These are phyloP conservation scores for Aulostomus chinensis DNA, from an alignment of 2,797 vertebrate genomes.

Conservation along the genomic window DNA sequence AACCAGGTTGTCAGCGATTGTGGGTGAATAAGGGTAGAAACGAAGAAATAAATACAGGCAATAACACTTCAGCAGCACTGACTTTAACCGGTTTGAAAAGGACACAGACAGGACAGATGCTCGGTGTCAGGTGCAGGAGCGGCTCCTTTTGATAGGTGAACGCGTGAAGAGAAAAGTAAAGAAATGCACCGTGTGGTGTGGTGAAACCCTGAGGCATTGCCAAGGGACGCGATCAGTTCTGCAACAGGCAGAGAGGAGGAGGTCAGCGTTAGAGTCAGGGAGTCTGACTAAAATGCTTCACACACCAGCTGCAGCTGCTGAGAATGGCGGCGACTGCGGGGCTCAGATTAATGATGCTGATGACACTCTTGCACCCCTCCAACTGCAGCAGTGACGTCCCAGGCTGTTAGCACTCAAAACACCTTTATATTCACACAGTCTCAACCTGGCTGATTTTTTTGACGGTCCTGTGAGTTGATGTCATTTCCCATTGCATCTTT, in stretches of 20 bases:
- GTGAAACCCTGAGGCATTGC: conserved; percentile 45
- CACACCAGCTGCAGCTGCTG: conserved; percentile 52
- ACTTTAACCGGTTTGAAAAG: conserved; percentile 38
- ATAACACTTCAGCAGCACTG: conserved; percentile 17
- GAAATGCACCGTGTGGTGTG: conserved; percentile 54
- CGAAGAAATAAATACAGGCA: not conserved
- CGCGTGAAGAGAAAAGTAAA: conserved; percentile 51
- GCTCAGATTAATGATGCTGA: conserved; percentile 54
- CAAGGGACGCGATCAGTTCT: conserved; percentile 49
- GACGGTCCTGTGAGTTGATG: no score
- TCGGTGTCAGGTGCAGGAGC: conserved; percentile 33
- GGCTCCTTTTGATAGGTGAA: conserved; percentile 41
- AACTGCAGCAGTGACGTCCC: conserved; percentile 23
- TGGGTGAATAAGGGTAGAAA: no score
- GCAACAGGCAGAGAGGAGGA: conserved; percentile 18
- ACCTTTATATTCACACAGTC: conserved; percentile 31
- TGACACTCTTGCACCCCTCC: conserved; percentile 39
- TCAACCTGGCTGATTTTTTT: not conserved
- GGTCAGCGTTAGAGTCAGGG: conserved; percentile 40
- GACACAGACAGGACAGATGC: conserved; percentile 51
- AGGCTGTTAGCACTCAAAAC: conserved; percentile 59
- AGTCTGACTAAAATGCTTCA: conserved; percentile 32
- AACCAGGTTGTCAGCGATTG: no score
- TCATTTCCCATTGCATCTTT: no score
- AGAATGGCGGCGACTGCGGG: conserved; percentile 33